Base-by-base conservation (phyloP, 2,888 invertebrate species). In the Heliconius hortense region DNA sequence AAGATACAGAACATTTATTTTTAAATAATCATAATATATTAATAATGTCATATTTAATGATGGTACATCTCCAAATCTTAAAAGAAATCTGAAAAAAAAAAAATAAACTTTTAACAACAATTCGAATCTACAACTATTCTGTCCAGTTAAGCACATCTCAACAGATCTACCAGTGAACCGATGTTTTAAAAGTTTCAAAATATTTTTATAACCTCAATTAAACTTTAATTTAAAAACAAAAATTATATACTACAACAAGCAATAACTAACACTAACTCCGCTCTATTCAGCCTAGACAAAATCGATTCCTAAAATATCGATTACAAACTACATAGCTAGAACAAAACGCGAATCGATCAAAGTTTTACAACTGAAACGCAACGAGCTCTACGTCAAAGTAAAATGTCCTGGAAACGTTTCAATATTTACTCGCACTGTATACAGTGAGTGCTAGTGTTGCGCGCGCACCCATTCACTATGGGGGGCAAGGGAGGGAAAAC, bases 391-490 rank as follows among this genome's bases (percentile, higher is more conserved):
- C 77, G 79, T 79, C 76, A 79, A 77, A 71, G 74, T 71, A 76
- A 79, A 78, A 78, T 77, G 77, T 79, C 75, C 75, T 74, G 77
- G 71, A 59, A 75, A 72, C 76, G 62, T 73, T 78, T 78, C 76
- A 79, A 79, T 80, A 80, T 81, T 80, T 80, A 80, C 59, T 24
- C 59, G 59, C 24, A 10, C 81, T 76, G 79, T 77, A 79, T 78
- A 80, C 64, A 35, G 63, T 64, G 24, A n/a, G 80, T 79, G 80
- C 79, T 78, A 76, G 77, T 72, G 72, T 28, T 90, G 92, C 93
- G 93, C 92, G 91, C 93, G 92, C 92, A 90, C 76, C 82, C 92
- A 90, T 90, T 91, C 82, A 84, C 81, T 69, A 48, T 79, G 69
- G 74, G 77, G 69, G 75, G 60, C 31, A 11, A 11, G 75, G 74